Evolutionary conservation across 1,140 invertebrate genomes (phyloP).

Genomic region (Trypoxylus dichotomus): DNA sequence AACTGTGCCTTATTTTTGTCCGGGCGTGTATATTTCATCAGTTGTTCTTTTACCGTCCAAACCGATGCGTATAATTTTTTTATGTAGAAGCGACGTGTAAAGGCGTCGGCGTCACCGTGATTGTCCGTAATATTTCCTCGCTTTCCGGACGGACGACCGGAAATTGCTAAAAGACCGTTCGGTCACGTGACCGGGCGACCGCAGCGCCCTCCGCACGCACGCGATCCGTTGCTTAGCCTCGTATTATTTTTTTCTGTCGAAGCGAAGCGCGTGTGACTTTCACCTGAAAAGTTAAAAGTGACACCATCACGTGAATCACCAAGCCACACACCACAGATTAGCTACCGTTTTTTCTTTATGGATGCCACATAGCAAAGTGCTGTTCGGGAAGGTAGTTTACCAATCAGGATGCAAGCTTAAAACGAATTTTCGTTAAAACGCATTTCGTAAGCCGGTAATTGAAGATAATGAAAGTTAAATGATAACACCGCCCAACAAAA

Average conservation of each 20-base stretch:
- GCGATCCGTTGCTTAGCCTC: conserved; percentile 8
- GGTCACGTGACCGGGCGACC: conserved; percentile 25
- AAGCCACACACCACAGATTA: not conserved
- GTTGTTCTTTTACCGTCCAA: not conserved
- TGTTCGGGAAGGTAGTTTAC: not conserved
- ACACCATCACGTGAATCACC: not conserved
- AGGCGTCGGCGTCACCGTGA: conserved; percentile 13
- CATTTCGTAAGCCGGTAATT: too few species aligned
- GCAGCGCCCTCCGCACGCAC: conserved; percentile 8
- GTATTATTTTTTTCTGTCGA: not conserved
- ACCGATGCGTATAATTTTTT: not conserved
- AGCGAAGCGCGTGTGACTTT: conserved; percentile 10
- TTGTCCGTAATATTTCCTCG: conserved; percentile 21
- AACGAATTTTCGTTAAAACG: too few species aligned
- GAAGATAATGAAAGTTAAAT: too few species aligned
- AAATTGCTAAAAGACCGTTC: conserved; percentile 28
- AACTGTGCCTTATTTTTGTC: too few species aligned
- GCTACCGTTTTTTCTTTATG: not conserved
- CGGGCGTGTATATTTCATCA: too few species aligned
- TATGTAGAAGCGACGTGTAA: not conserved
- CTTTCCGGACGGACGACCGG: conserved; percentile 24
- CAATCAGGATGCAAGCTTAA: too few species aligned
- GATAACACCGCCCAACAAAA: too few species aligned
- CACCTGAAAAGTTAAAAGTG: conserved; percentile 20
- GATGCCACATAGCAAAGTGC: not conserved